Percentiles rank a stretch among this genome's conserved stretches.
Evolutionary conservation across 35 echinoderm and acorn worm species (phyloP).

Genomic region (Eucidaris tribuloides): DNA sequence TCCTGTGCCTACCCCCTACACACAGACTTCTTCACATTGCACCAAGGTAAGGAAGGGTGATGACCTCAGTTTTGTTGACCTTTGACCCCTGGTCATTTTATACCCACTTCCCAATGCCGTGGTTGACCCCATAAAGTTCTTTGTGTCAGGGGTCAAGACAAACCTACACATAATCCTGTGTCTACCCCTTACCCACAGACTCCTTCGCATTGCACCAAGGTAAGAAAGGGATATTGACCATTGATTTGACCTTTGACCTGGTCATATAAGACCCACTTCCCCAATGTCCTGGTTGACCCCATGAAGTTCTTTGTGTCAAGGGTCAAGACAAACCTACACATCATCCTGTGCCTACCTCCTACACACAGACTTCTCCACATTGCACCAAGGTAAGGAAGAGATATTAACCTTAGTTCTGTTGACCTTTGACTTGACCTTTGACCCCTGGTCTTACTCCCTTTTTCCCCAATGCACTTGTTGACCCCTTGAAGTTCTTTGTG

Average conservation of each 20-base stretch:
- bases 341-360: conserved; percentile 95
- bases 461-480: conserved; percentile 66
- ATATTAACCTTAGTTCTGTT: no score
- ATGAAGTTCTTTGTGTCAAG: conserved; percentile 98
- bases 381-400: conserved; percentile 67
- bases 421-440: no score
- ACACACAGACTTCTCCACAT: conserved; percentile 70
- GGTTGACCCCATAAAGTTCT: conserved; percentile 86
- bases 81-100: no score
- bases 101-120: conserved; percentile 33
- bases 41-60: conserved; percentile 60
- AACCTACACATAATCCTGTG: no score
- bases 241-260: no score
- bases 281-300: conserved; percentile 77
- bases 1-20: conserved; percentile 92
- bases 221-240: no score
- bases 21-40: conserved; percentile 75
- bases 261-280: conserved; percentile 29
- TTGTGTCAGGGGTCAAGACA: conserved; percentile 84
- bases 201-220: no score
- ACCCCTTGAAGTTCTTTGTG: conserved; percentile 98
- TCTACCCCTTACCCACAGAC: no score
- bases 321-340: conserved; percentile 94
- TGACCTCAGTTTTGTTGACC: no score
- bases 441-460: no score